Percentiles rank a stretch among this genome's conserved stretches.
These are phyloP conservation scores for Isurus oxyrinchus DNA, from an alignment of 2,113 vertebrate genomes.

Conservation along the genomic window DNA sequence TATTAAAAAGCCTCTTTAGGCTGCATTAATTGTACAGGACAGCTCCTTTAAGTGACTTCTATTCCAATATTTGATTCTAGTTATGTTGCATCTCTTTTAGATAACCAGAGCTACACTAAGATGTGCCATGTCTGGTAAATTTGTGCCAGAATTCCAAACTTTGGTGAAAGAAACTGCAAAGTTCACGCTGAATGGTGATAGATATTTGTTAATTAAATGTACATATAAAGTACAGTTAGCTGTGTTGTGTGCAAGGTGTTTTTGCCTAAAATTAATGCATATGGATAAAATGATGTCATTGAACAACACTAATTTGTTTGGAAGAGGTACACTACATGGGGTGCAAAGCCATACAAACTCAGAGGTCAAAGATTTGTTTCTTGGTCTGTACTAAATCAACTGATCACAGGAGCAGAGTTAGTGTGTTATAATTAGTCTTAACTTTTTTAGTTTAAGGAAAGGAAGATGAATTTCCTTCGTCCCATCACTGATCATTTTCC, in stretches of 20 bases:
- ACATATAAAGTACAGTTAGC: background rate
- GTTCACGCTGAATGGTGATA: background rate
- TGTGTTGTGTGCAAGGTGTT: background rate
- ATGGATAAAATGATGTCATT: background rate
- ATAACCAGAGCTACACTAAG: background rate
- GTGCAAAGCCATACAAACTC: background rate
- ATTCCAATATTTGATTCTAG: background rate
- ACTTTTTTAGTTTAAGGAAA: background rate
- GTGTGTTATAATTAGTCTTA: background rate
- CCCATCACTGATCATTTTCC: background rate
- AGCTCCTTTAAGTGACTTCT: conserved; percentile 33
- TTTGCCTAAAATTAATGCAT: background rate
- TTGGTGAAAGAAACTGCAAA: background rate
- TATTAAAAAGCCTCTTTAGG: conserved; percentile 29
- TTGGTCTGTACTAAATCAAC: background rate
- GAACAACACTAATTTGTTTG: background rate
- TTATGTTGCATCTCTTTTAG: background rate
- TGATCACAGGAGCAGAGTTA: background rate
- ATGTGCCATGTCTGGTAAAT: background rate
- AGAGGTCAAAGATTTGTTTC: background rate
- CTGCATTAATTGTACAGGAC: conserved; percentile 26
- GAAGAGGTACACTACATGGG: background rate
- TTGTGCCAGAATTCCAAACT: background rate
- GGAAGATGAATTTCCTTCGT: background rate
- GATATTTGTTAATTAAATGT: background rate